These are phyloP conservation scores for Hofmannophila pseudospretella DNA, from an alignment of 2,888 invertebrate species.

Conservation along the genomic window DNA sequence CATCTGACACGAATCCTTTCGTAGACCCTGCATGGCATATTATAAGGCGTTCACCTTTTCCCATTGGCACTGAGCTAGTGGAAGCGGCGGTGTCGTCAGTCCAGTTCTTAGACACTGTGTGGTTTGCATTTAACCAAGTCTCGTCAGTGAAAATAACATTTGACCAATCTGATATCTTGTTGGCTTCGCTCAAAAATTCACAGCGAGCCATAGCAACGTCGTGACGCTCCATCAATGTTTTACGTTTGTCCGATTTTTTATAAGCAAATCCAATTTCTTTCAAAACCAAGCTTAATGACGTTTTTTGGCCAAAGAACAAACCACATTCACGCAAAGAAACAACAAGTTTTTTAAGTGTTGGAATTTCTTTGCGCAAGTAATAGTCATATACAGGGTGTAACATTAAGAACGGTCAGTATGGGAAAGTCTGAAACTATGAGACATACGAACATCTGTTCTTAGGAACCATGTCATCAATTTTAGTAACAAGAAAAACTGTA, in stretches of 20 bases:
- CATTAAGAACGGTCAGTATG: too few species aligned
- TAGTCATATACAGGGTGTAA: too few species aligned
- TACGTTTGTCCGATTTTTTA: conserved; percentile 5
- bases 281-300: conserved; percentile 4
- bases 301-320: conserved; percentile 9
- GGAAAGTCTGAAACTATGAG: too few species aligned
- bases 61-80: conserved; percentile 4
- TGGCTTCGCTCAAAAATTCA: conserved; percentile 5
- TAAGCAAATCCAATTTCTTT: conserved; percentile 5
- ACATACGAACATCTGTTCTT: too few species aligned
- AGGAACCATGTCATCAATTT: too few species aligned
- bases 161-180: conserved; percentile 6
- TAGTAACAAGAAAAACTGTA: too few species aligned
- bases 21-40: conserved; percentile 8
- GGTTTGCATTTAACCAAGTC: conserved; percentile 17
- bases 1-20: conserved; percentile 8
- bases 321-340: conserved; percentile 6
- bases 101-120: conserved; percentile 11
- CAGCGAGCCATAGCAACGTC: neutral
- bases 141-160: conserved; percentile 16
- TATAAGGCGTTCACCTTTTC: conserved; percentile 6
- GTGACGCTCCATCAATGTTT: conserved; percentile 1
- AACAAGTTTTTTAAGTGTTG: conserved; percentile 7
- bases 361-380: too few species aligned
- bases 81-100: conserved; percentile 11